Base-by-base conservation (phyloP, 2,797 vertebrate genomes). In the Sphenopsis melanotis region DNA sequence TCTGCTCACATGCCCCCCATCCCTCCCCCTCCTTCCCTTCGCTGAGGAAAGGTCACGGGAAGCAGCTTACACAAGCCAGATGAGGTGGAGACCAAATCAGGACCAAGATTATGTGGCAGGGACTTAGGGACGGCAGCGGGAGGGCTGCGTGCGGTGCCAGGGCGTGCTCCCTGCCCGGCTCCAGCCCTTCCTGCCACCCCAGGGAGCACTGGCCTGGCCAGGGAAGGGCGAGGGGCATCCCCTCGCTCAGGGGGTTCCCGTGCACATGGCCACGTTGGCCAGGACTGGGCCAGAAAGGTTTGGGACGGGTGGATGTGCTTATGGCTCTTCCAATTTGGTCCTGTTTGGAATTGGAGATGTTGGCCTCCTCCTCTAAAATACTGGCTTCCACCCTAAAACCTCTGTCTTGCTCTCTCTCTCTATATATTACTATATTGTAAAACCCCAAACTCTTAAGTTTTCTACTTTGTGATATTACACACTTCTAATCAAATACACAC, bases 71-170 rank as follows among this genome's bases (percentile, higher is more conserved):
- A 93, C 95, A 90, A 96, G 95, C 81, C 81, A 66, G 92, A 64
- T 52, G 91, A 95, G 95, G 95, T 94, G 90, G 89, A 91, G 79
- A 89, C 95, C 88, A 95, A 94, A 94, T 95, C 94, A 87, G 90
- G 95, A 97, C 94, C 92, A 77, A 97, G 95, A 97, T 95, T 97
- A 95, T 96, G 81, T 95, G 92, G 66, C 90, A 83, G 93, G 60
- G 94, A 84, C 83, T 96, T 95, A 95, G 68, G 39, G 84, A 17
- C 16, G 69, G 83, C 39, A 52, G 89, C 2, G 4, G 94, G 46
- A 82, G 75, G 94, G 79, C 91, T 93, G 96, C 37, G 49, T 42
- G 68, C 6, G 1, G 63, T 3, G 30, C 83, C 69, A 61, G 84
- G 64, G 83, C 63, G 17, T 49, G 82, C 27, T n/a, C 56, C 29